These are phyloP conservation scores for Marcusenius ussheri DNA, from an alignment of 2,113 vertebrate species.

Conservation along the genomic window DNA sequence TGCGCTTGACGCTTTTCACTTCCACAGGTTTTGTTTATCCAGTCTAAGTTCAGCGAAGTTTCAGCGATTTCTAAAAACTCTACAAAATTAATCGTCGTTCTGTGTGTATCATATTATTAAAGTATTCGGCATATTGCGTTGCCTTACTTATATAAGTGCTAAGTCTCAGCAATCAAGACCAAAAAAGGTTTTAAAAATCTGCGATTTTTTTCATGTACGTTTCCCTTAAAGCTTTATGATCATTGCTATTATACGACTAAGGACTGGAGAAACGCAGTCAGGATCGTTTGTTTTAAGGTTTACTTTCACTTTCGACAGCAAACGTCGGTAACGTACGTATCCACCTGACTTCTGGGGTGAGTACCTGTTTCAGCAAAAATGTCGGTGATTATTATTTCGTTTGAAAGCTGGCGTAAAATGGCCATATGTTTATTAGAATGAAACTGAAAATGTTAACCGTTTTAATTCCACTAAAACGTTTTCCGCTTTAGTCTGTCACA, in stretches of 20 bases:
- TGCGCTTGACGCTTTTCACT: background rate
- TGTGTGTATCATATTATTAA: background rate
- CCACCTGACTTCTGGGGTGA: background rate
- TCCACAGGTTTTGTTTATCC: background rate
- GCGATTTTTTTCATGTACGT: background rate
- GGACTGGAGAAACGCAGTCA: background rate
- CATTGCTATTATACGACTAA: background rate
- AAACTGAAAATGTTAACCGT: background rate
- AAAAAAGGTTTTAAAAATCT: background rate
- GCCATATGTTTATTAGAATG: background rate
- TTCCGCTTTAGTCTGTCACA: background rate
- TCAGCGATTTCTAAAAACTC: background rate
- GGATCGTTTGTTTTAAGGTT: background rate
- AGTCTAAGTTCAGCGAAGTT: background rate
- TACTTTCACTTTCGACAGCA: background rate
- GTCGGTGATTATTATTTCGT: background rate
- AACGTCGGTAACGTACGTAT: background rate
- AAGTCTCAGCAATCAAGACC: background rate
- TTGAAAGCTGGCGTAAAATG: background rate
- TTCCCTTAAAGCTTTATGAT: background rate
- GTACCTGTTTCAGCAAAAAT: background rate
- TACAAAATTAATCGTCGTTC: background rate
- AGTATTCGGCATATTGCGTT: background rate
- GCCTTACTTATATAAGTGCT: background rate
- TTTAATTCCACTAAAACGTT: background rate